A percentile compares a stretch with the other conserved stretches of the same genome.
Conservation (phyloP, 2,113 vertebrate species). For the Dendropsophus ebraccatus region DNA sequence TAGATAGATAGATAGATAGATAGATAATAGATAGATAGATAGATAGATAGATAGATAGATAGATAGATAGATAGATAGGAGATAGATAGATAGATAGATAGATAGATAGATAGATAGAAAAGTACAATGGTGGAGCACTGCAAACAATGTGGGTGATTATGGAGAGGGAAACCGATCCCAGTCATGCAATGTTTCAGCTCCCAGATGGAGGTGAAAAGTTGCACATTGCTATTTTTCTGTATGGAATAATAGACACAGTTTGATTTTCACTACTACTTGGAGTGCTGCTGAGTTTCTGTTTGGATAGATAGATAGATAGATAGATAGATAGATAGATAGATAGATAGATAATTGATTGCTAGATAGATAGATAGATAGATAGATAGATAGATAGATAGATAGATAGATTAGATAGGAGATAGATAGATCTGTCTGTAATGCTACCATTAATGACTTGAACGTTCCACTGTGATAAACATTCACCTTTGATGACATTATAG, state of each 20-base stretch:
- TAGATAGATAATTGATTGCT: background rate
- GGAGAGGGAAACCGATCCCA: no score
- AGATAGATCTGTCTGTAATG: conserved; percentile 62
- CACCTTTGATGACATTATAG: conserved; percentile 88
- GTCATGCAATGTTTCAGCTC: no score
- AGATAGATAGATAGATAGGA: background rate
- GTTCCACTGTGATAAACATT: conserved; percentile 82
- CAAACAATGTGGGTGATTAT: no score
- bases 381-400: background rate
- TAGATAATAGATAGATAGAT: no score
- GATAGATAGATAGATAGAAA: no score
- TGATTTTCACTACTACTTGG: no score
- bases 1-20: background rate
- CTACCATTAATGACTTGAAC: conserved; percentile 85
- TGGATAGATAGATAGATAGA: background rate
- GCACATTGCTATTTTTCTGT: no score
- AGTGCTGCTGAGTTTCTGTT: no score
- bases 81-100: background rate
- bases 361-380: conserved; percentile 1
- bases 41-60: background rate
- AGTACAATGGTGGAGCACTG: no score
- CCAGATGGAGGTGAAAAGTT: no score
- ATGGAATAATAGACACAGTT: no score
- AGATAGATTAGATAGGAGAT: background rate
- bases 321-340: background rate